These are phyloP conservation scores for Protosalanx chinensis DNA, from an alignment of 2,797 vertebrate species.

Conservation along the genomic window DNA sequence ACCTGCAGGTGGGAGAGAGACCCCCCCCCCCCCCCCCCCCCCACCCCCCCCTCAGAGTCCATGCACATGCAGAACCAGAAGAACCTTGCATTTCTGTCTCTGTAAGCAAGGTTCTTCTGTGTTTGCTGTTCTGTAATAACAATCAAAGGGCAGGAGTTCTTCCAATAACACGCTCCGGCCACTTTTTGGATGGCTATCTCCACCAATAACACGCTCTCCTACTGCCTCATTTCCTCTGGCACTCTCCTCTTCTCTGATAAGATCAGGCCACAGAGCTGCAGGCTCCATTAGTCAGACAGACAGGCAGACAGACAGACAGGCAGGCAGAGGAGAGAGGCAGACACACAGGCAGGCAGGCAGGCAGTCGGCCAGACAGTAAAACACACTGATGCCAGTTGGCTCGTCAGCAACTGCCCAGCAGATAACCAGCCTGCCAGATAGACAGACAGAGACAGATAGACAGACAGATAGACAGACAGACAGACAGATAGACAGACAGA, in stretches of 20 bases:
- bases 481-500: neutral
- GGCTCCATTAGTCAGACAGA: too few relatives aligned
- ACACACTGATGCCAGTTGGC: neutral
- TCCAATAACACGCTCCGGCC: neutral
- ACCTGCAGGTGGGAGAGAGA: neutral
- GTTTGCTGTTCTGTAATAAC: too few relatives aligned
- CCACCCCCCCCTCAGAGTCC: too few relatives aligned
- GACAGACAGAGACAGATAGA: neutral
- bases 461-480: neutral
- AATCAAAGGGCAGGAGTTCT: too few relatives aligned
- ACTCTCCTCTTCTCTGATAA: neutral
- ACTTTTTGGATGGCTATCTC: neutral
- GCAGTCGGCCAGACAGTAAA: neutral
- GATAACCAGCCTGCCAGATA: neutral
- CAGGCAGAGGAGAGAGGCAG: neutral
- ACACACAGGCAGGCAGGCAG: neutral
- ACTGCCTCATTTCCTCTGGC: neutral
- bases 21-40: too few relatives aligned
- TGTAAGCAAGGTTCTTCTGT: too few relatives aligned
- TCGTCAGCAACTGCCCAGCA: neutral
- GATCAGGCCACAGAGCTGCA: neutral
- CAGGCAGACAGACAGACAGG: neutral
- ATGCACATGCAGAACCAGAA: too few relatives aligned
- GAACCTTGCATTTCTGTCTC: too few relatives aligned
- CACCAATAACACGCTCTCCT: neutral